A percentile compares a stretch with the other conserved stretches of the same genome.
Conservation (phyloP, 2,113 vertebrate genomes). For the Leuciscus idus region DNA sequence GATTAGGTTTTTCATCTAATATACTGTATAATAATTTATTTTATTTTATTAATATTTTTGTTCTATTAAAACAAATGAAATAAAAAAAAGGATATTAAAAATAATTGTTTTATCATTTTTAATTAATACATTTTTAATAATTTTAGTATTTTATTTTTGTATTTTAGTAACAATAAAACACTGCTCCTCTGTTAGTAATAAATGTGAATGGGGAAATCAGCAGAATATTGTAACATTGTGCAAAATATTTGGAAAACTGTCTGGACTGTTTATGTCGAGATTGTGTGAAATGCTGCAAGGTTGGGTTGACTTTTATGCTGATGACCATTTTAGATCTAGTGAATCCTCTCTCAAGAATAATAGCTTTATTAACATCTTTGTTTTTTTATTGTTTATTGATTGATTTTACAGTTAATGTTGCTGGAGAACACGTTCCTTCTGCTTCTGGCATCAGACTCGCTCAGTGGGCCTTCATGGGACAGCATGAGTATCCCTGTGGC, state of each 20-base stretch:
- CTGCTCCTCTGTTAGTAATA: neutral
- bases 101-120: no score
- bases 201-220: neutral
- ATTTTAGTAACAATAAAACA: no score
- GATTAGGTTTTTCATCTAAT: no score
- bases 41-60: neutral
- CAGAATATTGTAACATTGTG: neutral
- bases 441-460: slow-evolving; percentile 79
- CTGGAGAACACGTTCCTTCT: slow-evolving; percentile 81
- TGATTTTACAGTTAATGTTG: slow-evolving; percentile 70
- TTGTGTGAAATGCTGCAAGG: neutral
- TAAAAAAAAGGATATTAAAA: neutral
- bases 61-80: neutral
- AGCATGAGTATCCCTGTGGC: slow-evolving; percentile 73
- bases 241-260: neutral
- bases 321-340: no score
- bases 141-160: neutral
- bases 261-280: neutral
- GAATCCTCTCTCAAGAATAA: neutral
- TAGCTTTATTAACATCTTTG: neutral
- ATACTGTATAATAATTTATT: neutral
- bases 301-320: neutral
- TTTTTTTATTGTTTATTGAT: neutral
- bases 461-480: slow-evolving; percentile 75
- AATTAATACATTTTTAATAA: neutral